Conservation (phyloP, 2,888 invertebrate genomes). For the Agrenia bidenticulata region DNA sequence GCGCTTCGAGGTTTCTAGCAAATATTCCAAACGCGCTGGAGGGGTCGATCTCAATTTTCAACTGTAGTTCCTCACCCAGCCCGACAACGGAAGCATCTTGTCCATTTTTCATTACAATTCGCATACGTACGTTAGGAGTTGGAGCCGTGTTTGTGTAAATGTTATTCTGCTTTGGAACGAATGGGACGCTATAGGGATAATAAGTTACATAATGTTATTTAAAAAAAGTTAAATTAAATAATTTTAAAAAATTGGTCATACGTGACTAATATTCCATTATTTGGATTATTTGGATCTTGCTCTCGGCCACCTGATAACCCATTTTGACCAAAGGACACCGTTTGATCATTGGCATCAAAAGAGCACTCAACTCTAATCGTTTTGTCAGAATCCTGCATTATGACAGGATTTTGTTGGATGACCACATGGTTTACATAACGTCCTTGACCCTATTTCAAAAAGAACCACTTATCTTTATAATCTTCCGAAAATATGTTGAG, state of each 20-base stretch:
- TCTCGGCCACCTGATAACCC: conserved; percentile 53
- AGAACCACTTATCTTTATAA: not conserved
- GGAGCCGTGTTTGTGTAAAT: conserved; percentile 59
- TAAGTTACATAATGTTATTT: no score
- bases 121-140: conserved; percentile 58
- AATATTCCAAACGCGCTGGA: conserved; percentile 58
- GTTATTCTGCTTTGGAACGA: conserved; percentile 56
- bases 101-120: conserved; percentile 57
- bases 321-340: conserved; percentile 56
- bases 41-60: conserved; percentile 58
- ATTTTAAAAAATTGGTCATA: conserved; percentile 48
- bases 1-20: conserved; percentile 58
- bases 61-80: conserved; percentile 58
- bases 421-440: conserved; percentile 59
- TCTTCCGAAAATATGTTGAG: no score
- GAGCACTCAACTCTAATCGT: conserved; percentile 59
- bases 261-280: conserved; percentile 56
- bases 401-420: conserved; percentile 59
- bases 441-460: conserved; percentile 56
- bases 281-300: no score
- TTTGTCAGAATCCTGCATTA: conserved; percentile 59
- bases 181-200: conserved; percentile 55
- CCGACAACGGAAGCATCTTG: conserved; percentile 58
- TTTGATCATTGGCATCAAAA: conserved; percentile 58
- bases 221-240: not conserved